Evolutionary conservation across 2,888 invertebrate species (phyloP), one percentile per base, ranked within the genome.

Genomic region (Eutolmus rufibarbis): DNA sequence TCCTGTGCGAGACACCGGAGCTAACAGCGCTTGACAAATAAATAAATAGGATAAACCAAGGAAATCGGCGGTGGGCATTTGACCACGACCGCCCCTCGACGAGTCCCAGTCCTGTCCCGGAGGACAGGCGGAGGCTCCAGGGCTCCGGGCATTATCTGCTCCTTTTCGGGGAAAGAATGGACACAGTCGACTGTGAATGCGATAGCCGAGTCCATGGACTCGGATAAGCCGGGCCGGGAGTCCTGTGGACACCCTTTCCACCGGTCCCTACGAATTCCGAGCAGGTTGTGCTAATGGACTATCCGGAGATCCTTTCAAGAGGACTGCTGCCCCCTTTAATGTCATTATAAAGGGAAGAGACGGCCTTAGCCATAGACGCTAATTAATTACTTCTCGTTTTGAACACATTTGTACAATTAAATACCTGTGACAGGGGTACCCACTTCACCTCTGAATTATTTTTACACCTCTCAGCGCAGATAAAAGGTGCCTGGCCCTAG

Each of bases 341-440:
- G 74, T 66, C 84, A 74, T 84, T 84, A 84, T 84, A 84, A 74
- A 84, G 66, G 84, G 56, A 76, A 56, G 76, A 77, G 34, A 5
- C 14, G 56, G 46, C 51, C 51, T 77, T 86, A 34, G 37, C 37
- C 28, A 81, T 86, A 56, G 76, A 34, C 74, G 86, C 76, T 86
- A 86, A 86, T 86, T 86, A 86, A 86, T 86, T 86, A 77, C 74
- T 74, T 85, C 81, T 81, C 81, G 28, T 81, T 81, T 81, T 81
- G 56, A 43, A 31, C 56, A 51, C 81, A 81, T 81, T 81, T 81
- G 81, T 81, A 56, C 81, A 81, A 81, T 81, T 81, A 81, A 81
- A 81, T 81, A 81, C 81, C 56, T 81, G 51, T 81, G 81, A 81
- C 81, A 81, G 81, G 34, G 81, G 34, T 81, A 81, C 51, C 56